phyloP scores from a whole-genome alignment of 2,797 vertebrate species.

The Zenarchopterus dispar region DNA sequence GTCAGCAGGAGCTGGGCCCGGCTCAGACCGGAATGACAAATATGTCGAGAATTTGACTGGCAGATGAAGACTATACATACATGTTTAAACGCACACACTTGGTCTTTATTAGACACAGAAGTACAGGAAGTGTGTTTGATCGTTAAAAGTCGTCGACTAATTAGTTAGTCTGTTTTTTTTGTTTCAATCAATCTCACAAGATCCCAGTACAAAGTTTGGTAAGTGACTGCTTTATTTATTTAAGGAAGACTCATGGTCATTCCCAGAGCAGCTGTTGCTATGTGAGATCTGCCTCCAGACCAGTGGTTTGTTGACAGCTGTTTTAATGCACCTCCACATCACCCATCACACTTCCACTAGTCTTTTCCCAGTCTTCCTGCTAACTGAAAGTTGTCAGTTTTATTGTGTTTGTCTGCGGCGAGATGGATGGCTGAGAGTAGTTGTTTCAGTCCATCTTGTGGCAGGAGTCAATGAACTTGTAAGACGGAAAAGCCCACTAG shows the following conservation, averaged over 20 bases:
- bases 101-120: slow-evolving; percentile 1
- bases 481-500: background rate
- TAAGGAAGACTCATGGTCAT: slow-evolving; percentile 61
- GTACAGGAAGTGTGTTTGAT: background rate
- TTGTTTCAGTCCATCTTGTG: slow-evolving; percentile 33
- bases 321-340: slow-evolving; percentile 33
- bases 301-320: slow-evolving; percentile 70
- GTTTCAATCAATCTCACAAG: background rate
- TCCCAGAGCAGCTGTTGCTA: slow-evolving; percentile 63
- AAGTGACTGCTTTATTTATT: slow-evolving; percentile 66
- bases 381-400: slow-evolving; percentile 55
- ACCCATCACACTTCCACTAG: slow-evolving; percentile 22
- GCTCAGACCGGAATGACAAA: slow-evolving; percentile 70
- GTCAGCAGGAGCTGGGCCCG: slow-evolving; percentile 48
- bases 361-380: slow-evolving; percentile 45
- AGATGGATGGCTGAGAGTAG: slow-evolving; percentile 52
- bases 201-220: slow-evolving; percentile 14
- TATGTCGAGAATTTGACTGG: slow-evolving; percentile 66
- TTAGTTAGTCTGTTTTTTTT: slow-evolving; percentile 16
- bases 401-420: slow-evolving; percentile 49
- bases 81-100: slow-evolving; percentile 11
- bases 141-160: no score
- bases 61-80: slow-evolving; percentile 26
- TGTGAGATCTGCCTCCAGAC: slow-evolving; percentile 58
- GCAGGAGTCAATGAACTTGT: slow-evolving; percentile 47